Base-by-base conservation (phyloP, 1,140 invertebrate species). In the Planococcus citri region DNA sequence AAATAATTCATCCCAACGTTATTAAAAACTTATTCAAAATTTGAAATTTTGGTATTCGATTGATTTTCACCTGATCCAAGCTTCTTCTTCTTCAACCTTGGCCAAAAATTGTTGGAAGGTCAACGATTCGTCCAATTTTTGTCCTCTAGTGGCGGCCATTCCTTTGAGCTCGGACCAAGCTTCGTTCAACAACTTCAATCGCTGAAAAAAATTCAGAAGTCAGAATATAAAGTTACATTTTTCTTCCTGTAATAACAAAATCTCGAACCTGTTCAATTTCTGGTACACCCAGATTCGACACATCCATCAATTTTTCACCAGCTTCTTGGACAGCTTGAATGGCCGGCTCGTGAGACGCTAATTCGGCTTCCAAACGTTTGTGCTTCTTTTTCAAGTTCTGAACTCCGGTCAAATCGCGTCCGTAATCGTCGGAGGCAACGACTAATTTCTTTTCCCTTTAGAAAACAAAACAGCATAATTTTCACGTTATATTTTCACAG, bases 381-480 rank as follows among this genome's bases (percentile, higher is more conserved):
- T 98, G 97, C 79, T 99, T 99, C 82, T 99, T 98, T 74, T 95
- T 90, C 41, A 99, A 80, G 78, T 99, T 99, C 79, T 98, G 95
- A 0, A 99, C 95, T 20, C 95, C 95, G 12, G 95, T 98, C 74
- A 99, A 81, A 78, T 99, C 97, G 71, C 95, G 88, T 0, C 97
- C 97, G 79, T 97, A 99, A 78, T 99, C 97, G 78, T 98, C 96
- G 1, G 94, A 97, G 6, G 93, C 91, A 1, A 99, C 95, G 6
- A 99, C 81, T 14, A 99, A 80, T 78, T 99, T 98, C 84, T 99
- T 99, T 76, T 99, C 97, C 78, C 87, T 89, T 68, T 27, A 37
- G 64, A 20, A 60, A 14, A 75, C 73, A 74, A 72, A 71, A 64
- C 58, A 58, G 72, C 6, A 71, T 71, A 33, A 60, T 37, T 0